phyloP scores from a whole-genome alignment of 2,888 invertebrate genomes.

The Caenorhabditis wallacei region DNA sequence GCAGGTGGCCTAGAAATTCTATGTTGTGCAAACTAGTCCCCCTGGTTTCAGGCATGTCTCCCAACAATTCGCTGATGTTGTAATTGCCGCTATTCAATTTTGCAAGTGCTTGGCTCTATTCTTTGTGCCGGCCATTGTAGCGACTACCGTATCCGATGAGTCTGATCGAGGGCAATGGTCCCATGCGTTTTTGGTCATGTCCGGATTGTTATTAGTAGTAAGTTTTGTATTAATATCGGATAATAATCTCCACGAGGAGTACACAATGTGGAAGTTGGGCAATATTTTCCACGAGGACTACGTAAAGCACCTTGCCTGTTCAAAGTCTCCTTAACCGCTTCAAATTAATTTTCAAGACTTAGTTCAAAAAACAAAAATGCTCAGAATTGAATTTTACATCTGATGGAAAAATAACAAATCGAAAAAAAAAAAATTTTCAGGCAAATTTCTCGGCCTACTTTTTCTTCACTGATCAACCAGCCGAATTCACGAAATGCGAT shows the following conservation, averaged over 20 bases:
- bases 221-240: neutral
- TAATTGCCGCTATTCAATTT: conserved; percentile 60
- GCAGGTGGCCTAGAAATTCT: conserved; percentile 2
- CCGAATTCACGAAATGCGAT: conserved; percentile 36
- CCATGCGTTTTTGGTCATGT: conserved; percentile 48
- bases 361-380: no score
- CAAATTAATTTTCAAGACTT: no score
- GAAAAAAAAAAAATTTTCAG: neutral
- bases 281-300: no score
- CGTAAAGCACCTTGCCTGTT: no score
- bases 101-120: conserved; percentile 61
- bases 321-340: no score
- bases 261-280: no score
- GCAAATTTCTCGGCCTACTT: conserved; percentile 52
- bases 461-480: conserved; percentile 51
- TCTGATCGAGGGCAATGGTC: conserved; percentile 44
- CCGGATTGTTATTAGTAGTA: conserved; percentile 44
- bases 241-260: no score
- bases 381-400: no score
- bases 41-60: conserved; percentile 44
- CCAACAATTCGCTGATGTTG: conserved; percentile 63
- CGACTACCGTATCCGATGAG: conserved; percentile 44
- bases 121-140: conserved; percentile 57
- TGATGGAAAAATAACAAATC: no score
- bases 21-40: no score